phyloP scores from a whole-genome alignment of 2,888 invertebrate genomes.

The Dynastes grantii region DNA sequence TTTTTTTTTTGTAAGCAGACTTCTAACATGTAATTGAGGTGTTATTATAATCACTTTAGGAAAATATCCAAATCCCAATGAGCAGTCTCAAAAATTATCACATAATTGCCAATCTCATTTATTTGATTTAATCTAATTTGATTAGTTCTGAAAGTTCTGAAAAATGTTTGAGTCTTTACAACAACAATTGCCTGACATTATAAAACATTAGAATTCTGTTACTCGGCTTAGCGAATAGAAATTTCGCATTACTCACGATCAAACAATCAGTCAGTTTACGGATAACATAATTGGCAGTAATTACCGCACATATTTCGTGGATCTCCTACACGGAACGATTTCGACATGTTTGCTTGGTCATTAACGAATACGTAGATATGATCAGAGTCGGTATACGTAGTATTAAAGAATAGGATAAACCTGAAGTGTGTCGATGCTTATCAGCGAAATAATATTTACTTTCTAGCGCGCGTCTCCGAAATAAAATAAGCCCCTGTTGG shows the following conservation, averaged over 20 bases:
- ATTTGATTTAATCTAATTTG: no score
- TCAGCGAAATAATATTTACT: conserved; percentile 37
- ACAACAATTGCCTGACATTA: no score
- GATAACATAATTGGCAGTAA: conserved; percentile 33
- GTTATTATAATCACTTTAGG: no score
- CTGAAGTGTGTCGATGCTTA: conserved; percentile 29
- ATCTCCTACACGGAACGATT: background rate
- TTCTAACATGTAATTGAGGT: no score
- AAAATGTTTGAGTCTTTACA: no score
- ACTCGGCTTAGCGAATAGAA: background rate
- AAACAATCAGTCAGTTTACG: background rate
- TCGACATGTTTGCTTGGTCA: conserved; percentile 27
- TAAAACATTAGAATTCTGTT: background rate
- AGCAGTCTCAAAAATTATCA: no score
- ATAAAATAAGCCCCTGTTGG: no score
- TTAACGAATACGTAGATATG: conserved; percentile 1
- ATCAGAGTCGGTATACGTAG: background rate
- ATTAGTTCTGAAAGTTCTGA: no score
- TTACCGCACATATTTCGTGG: conserved; percentile 7
- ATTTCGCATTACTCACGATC: background rate
- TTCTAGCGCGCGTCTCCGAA: conserved; percentile 32
- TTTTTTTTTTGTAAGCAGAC: no score
- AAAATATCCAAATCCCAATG: no score
- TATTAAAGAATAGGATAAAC: conserved; percentile 18
- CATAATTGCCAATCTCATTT: no score